These are phyloP conservation scores for Marasmarcha lunaedactyla DNA, from an alignment of 2,888 invertebrate species.

Conservation along the genomic window DNA sequence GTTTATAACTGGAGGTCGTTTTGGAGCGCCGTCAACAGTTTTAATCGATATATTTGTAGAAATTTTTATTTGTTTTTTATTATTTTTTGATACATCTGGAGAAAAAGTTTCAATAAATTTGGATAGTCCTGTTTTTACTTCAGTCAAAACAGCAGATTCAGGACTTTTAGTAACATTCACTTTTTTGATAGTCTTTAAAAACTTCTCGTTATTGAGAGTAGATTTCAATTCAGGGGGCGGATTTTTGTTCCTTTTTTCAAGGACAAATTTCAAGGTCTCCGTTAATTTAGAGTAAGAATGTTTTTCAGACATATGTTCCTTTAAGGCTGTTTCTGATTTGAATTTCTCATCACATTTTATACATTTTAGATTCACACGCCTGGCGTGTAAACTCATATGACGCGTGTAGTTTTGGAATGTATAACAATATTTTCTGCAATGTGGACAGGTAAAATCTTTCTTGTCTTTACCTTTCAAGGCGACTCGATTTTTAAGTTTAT, in stretches of 20 bases:
- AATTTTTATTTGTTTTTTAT: constrained; percentile 14
- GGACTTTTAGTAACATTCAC: constrained; percentile 15
- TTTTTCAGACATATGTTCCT: constrained; percentile 26
- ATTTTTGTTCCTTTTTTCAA: constrained; percentile 32
- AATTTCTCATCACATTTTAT: constrained; percentile 40
- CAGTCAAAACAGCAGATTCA: constrained; percentile 24
- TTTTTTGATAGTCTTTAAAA: constrained; percentile 33
- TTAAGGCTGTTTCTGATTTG: constrained; percentile 25
- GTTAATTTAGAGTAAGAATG: constrained; percentile 42
- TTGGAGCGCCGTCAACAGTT: constrained; percentile 9
- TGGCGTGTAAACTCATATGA: constrained; percentile 38
- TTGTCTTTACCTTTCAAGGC: constrained; percentile 11
- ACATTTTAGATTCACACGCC: constrained; percentile 31
- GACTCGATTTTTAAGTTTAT: too few relatives aligned
- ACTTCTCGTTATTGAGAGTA: constrained; percentile 23
- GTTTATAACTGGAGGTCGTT: constrained; percentile 26
- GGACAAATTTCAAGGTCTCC: constrained; percentile 39
- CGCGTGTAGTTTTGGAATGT: constrained; percentile 50
- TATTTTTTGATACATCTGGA: constrained; percentile 27
- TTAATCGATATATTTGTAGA: constrained; percentile 22
- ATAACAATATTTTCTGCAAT: constrained; percentile 47
- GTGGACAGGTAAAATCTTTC: constrained; percentile 30
- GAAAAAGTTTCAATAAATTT: constrained; percentile 50
- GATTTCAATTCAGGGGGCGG: too few relatives aligned
- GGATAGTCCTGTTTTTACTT: constrained; percentile 26